phyloP scores from a whole-genome alignment of 2,888 invertebrate genomes.

The Flabesymbios commensalis region DNA sequence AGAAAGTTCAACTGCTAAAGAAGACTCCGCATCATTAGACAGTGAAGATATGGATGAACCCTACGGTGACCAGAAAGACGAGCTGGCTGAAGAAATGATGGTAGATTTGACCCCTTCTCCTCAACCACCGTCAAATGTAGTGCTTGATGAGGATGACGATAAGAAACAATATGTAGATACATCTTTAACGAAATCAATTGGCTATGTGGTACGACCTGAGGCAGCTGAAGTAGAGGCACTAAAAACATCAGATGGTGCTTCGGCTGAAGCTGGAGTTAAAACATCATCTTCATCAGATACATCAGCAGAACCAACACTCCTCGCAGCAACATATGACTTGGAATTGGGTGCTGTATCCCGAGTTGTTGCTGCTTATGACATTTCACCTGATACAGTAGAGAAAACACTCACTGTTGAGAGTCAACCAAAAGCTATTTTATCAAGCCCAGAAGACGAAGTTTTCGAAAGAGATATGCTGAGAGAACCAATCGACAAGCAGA shows the following conservation, averaged over 20 bases:
- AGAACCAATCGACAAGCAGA: conserved; percentile 36
- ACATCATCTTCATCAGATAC: conserved; percentile 74
- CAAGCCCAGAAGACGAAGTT: conserved; percentile 62
- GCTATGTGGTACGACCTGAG: background rate
- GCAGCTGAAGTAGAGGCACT: conserved; percentile 12
- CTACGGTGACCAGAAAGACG: conserved; percentile 40
- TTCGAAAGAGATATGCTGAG: conserved; percentile 57
- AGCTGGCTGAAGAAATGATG: conserved; percentile 41
- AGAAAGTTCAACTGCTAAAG: conserved; percentile 22
- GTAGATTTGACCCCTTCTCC: conserved; percentile 36
- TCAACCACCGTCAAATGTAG: conserved; percentile 13
- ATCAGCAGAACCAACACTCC: conserved; percentile 80
- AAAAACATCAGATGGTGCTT: conserved; percentile 18
- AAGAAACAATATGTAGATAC: conserved; percentile 1
- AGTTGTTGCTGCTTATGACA: conserved; percentile 57
- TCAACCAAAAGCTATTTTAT: conserved; percentile 50
- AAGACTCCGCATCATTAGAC: conserved; percentile 52
- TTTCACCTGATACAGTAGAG: conserved; percentile 58
- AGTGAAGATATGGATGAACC: conserved; percentile 43
- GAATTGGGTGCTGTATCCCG: conserved; percentile 63
- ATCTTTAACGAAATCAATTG: background rate
- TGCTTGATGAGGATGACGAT: conserved; percentile 6
- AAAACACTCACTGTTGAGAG: conserved; percentile 66
- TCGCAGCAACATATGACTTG: conserved; percentile 84
- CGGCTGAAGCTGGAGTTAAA: conserved; percentile 26